phyloP scores from a whole-genome alignment of 2,888 invertebrate species.

The Caenorhabditis sinica region DNA sequence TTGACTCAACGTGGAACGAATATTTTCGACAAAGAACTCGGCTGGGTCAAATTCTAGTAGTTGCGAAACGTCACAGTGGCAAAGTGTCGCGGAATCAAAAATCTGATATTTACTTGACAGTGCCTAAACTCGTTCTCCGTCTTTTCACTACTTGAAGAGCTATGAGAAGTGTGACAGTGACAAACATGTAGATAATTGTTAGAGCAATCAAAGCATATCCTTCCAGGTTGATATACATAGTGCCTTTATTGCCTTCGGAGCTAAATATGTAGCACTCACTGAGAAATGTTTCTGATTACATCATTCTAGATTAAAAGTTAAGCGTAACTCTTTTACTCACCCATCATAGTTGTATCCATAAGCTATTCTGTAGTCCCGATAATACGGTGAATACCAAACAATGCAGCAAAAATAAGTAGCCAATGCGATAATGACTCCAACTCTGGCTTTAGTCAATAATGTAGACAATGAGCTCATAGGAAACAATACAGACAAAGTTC shows the following conservation, averaged over 20 bases:
- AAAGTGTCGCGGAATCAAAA: not conserved
- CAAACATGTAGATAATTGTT: not conserved
- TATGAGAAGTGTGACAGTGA: not conserved
- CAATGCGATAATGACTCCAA: not conserved
- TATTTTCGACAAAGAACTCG: no score
- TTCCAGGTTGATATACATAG: not conserved
- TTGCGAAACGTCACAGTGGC: no score
- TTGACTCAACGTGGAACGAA: no score
- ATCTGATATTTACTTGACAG: not conserved
- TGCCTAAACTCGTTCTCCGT: not conserved
- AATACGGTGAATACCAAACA: not conserved
- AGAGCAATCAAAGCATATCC: not conserved
- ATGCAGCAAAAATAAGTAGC: no score
- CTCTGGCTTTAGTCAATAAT: not conserved
- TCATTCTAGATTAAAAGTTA: not conserved
- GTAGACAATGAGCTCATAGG: not conserved
- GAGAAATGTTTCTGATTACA: not conserved
- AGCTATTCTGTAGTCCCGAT: no score
- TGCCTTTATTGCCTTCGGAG: not conserved
- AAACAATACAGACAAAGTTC: slow-evolving; percentile 9
- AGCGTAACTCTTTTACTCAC: no score
- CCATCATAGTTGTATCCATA: no score
- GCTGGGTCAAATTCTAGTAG: no score
- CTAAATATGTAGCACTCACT: not conserved
- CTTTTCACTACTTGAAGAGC: not conserved